Evolutionary conservation across 2,113 vertebrate genomes (phyloP), one percentile per base, ranked within the genome.

Genomic region (Microtus richardsoni): DNA sequence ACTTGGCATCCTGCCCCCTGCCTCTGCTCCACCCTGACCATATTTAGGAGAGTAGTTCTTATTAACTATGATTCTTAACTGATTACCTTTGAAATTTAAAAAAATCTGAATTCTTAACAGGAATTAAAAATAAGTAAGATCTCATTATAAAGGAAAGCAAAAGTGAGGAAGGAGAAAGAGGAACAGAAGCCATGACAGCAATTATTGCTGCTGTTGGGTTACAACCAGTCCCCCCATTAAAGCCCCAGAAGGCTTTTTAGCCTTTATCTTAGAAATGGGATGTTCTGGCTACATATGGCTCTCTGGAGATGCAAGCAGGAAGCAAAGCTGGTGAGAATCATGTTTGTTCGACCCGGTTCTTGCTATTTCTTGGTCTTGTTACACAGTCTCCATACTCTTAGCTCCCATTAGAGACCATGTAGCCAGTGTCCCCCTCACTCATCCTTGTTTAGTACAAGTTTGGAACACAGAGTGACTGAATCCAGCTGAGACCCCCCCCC

Each of bases 1-100:
- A 64, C 49, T 87, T 85, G 39, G 22, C 44, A 10, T 21, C 30
- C 66, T 33, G 12, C 66, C 12, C 16, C 54, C 17, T 49, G 16
- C 54, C 54, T 17, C 54, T 58, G 54, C 54, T 19, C 8, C 1
- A 0, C 70, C 33, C n/a, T 8, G 83, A 2, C 54, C 41, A n/a
- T 41, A 17, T 85, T 84, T 58, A 73, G 36, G 64, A 54, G 26
- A 13, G 66, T 33, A 54, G 14, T 54, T 95, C 19, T 83, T 39
- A 94, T 84, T 7, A 13, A 33, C 22, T 84, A 22, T 75, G n/a
- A 77, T 89, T 93, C 79, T 95, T 79, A 91, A 80, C 74, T 89
- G 24, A 68, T 33, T 24, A 33, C 68, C 47, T 74, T 89, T 86
- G 77, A 71, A 79, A 91, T 93, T 96, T 52, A 64, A 87, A 94